Conservation (phyloP, 2,113 vertebrate genomes). For the Daboia siamensis region DNA sequence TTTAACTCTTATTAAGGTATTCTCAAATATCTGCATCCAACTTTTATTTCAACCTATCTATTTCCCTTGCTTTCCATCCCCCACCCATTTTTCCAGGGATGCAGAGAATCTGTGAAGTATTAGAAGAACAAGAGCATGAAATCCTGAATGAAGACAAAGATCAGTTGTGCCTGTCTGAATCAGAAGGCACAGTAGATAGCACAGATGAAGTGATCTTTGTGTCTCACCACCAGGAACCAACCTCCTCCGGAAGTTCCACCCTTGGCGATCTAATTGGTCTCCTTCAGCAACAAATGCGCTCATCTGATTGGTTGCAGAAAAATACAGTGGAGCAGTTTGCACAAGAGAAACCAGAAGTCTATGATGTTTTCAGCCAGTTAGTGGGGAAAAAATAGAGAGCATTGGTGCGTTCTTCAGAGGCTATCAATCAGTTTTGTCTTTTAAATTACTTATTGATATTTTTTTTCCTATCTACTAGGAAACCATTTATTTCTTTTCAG, state of each 20-base stretch:
- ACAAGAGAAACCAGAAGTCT: constrained; percentile 80
- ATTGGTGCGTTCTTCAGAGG: constrained; percentile 17
- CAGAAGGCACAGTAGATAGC: constrained; percentile 61
- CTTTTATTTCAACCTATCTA: neutral
- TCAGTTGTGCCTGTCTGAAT: constrained; percentile 48
- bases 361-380: constrained; percentile 81
- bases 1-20: neutral
- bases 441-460: constrained; percentile 18
- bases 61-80: neutral
- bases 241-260: constrained; percentile 52
- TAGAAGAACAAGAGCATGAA: constrained; percentile 70
- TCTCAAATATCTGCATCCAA: neutral
- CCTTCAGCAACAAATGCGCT: constrained; percentile 77
- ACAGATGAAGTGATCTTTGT: constrained; percentile 69
- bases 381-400: constrained; percentile 69
- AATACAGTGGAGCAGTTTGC: constrained; percentile 77
- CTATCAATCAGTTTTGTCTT: constrained; percentile 1
- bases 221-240: constrained; percentile 62
- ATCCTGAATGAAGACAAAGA: constrained; percentile 61
- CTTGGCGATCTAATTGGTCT: constrained; percentile 77
- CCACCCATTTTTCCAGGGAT: constrained; percentile 72
- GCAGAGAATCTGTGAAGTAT: constrained; percentile 78
- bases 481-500: constrained; percentile 30
- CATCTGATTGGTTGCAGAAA: constrained; percentile 81
- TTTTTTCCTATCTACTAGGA: constrained; percentile 53